Percentiles rank a stretch among this genome's conserved stretches.
Evolutionary conservation across 1,140 invertebrate species (phyloP).

Genomic region (Mercenaria mercenaria): DNA sequence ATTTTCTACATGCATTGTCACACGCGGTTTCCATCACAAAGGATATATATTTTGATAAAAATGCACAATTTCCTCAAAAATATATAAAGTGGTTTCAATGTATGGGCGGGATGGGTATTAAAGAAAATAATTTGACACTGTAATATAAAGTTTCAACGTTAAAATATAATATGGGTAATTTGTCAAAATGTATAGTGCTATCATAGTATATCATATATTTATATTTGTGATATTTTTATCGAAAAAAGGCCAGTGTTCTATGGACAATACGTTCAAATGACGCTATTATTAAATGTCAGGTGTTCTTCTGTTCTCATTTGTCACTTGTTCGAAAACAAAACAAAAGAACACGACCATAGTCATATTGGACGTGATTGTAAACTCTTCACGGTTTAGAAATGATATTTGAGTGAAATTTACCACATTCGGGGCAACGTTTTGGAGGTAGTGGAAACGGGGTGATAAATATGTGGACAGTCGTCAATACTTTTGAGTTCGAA

Average conservation of each 20-base stretch:
- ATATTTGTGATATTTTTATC: slow-evolving; percentile 1
- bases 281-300: not conserved
- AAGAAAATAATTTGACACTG: not conserved
- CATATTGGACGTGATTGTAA: too few relatives aligned
- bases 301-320: not conserved
- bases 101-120: not conserved
- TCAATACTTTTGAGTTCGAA: too few relatives aligned
- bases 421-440: too few relatives aligned
- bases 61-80: too few relatives aligned
- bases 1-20: too few relatives aligned
- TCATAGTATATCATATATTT: not conserved
- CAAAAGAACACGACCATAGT: too few relatives aligned
- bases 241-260: not conserved
- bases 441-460: too few relatives aligned
- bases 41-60: too few relatives aligned
- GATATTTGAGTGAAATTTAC: too few relatives aligned
- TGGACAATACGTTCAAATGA: not conserved
- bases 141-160: not conserved
- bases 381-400: too few relatives aligned
- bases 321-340: not conserved
- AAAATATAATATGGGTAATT: not conserved
- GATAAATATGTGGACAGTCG: too few relatives aligned
- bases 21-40: too few relatives aligned
- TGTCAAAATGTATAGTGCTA: not conserved
- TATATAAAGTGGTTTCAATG: not conserved